phyloP scores from a whole-genome alignment of 2,888 invertebrate genomes.

The Pheosia gnoma region DNA sequence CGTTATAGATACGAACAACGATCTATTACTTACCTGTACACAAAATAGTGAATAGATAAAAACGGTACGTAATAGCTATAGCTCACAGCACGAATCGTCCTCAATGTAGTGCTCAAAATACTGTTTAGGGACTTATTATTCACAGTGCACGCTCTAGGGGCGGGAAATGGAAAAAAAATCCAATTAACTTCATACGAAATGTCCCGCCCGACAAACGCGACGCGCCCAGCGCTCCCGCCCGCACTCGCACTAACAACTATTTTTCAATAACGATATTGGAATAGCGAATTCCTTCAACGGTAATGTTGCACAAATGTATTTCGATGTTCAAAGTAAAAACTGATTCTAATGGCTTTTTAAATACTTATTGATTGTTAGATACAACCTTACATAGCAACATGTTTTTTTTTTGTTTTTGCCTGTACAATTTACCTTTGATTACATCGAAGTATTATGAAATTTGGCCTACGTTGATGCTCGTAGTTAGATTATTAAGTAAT shows the following conservation, averaged over 20 bases:
- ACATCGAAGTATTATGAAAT: no score
- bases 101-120: constrained; percentile 54
- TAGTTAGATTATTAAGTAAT: no score
- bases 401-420: no score
- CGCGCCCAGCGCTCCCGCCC: constrained; percentile 45
- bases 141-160: constrained; percentile 70
- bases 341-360: no score
- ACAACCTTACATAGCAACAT: no score
- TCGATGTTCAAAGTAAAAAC: no score
- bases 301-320: constrained; percentile 33
- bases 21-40: no score
- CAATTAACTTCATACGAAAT: constrained; percentile 79
- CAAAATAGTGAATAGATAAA: no score
- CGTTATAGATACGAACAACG: no score
- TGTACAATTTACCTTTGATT: no score
- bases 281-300: constrained; percentile 53
- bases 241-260: constrained; percentile 69
- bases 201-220: constrained; percentile 60
- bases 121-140: constrained; percentile 73
- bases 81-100: constrained; percentile 32
- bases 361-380: no score
- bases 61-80: neutral
- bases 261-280: constrained; percentile 74
- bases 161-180: constrained; percentile 73
- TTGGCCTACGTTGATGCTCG: no score